Percentiles rank a stretch among this genome's conserved stretches.
These are phyloP conservation scores for Drosophila baimaii DNA, from an alignment of 1,140 invertebrate genomes.

Conservation along the genomic window DNA sequence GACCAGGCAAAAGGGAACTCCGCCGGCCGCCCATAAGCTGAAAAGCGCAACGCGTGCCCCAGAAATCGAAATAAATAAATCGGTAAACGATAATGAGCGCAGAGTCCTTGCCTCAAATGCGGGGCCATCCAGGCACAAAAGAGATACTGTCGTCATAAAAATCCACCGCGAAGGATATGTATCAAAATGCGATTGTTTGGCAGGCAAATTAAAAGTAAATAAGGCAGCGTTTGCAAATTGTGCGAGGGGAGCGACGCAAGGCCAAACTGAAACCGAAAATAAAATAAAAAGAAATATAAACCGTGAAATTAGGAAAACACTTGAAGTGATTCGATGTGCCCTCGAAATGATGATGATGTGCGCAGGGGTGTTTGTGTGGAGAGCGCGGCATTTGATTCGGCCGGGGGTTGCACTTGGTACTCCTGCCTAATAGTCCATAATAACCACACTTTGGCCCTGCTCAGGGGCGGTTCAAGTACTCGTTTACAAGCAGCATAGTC, in stretches of 20 bases:
- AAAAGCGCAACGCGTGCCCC: conserved; percentile 53
- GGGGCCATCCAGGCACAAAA: background rate
- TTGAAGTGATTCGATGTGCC: conserved; percentile 76
- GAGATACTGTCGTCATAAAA: conserved; percentile 60
- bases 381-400: conserved; percentile 1
- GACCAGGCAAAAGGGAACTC: conserved; percentile 11
- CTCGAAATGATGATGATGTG: background rate
- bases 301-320: conserved; percentile 79
- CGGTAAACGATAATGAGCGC: conserved; percentile 55
- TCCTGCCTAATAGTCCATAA: conserved; percentile 63
- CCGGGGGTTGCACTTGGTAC: conserved; percentile 12
- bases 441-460: conserved; percentile 48
- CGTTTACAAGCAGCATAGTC: conserved; percentile 4
- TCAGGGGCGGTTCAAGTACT: conserved; percentile 21
- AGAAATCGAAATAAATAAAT: conserved; percentile 71
- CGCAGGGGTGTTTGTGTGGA: conserved; percentile 18
- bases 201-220: conserved; percentile 82
- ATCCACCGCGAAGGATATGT: conserved; percentile 37
- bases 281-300: conserved; percentile 62
- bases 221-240: conserved; percentile 58
- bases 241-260: background rate
- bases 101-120: conserved; percentile 17
- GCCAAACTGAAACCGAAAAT: conserved; percentile 18
- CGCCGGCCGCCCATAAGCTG: conserved; percentile 52
- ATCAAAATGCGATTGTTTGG: conserved; percentile 63